Base-by-base conservation (phyloP, 2,888 invertebrate genomes). In the Acrobasis consociella region DNA sequence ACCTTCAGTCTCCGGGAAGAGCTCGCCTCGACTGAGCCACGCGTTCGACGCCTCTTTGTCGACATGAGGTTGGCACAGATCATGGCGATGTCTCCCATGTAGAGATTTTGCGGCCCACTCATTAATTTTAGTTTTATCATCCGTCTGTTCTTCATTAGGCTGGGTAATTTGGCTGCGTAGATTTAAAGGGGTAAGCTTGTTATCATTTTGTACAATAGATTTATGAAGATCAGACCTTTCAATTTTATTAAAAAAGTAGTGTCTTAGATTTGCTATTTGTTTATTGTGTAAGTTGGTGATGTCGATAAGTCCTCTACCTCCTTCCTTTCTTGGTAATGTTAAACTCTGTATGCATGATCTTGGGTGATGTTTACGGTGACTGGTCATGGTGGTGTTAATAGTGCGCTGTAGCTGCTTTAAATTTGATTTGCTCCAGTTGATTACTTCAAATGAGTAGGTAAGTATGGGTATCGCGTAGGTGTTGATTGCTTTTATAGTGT, bases 331-430 rank as follows among this genome's bases (percentile, higher is more conserved):
- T 10, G 67, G 65, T 38, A 67, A 46, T 9, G 64, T 66, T 15
- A 65, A 16, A 17, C 66, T 37, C 53, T 67, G 65, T 15, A 62
- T 10, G 17, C 68, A 68, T 1, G 65, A 64, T 62, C 65, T 53
- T 0, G 69, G 66, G 17, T 69, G 71, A 16, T 71, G 71, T 65
- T 69, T 71, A 0, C 71, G 65, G 22, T 58, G 52, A 37, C 58
- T 62, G 10, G 65, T 67, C 60, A 69, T 46, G 5, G 38, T 60
- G 16, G 62, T 62, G 60, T 64, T 62, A 15, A 64, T 60, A 5
- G 39, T 51, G 2, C 63, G 65, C 16, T 68, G 66, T 15, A 66
- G 15, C 1, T 16, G 49, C 46, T 64, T 59, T 1, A 67, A 51
- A 11, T 69, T 66, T 7, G 68, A 37, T 61, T 69, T 63, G 15